Conservation (phyloP, 30 jellyfish, hydroid and myxozoan species). For the Haliclystus octoradiatus region DNA sequence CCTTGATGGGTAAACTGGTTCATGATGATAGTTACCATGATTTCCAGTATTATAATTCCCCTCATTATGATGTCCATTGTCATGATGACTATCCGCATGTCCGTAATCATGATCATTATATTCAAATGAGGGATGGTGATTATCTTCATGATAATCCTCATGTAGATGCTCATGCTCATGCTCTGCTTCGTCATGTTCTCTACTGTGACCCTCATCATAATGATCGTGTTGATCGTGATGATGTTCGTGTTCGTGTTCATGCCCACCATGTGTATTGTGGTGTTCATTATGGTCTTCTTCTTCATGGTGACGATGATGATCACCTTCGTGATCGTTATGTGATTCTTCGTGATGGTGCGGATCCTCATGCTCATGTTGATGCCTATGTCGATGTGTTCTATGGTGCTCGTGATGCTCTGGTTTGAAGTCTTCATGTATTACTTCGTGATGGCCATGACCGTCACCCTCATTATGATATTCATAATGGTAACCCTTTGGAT, state of each 20-base stretch:
- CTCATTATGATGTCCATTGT: constrained; percentile 5
- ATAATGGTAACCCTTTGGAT: constrained; percentile 19
- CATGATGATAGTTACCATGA: constrained; percentile 7
- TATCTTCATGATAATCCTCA: constrained; percentile 27
- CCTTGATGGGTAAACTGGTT: constrained; percentile 1
- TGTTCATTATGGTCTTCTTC: background rate
- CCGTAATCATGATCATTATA: background rate
- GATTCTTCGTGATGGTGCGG: constrained; percentile 13
- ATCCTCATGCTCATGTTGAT: constrained; percentile 35
- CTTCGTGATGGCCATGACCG: constrained; percentile 5
- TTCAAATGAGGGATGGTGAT: constrained; percentile 5
- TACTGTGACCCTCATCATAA: constrained; percentile 11
- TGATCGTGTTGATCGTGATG: constrained; percentile 16
- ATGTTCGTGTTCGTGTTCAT: constrained; percentile 15
- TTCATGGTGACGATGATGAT: constrained; percentile 52
- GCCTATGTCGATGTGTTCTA: constrained; percentile 10
- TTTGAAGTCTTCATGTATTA: background rate
- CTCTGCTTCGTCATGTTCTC: constrained; percentile 24
- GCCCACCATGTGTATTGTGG: background rate
- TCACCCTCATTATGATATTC: constrained; percentile 1
- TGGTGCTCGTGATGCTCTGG: constrained; percentile 22
- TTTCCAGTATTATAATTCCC: background rate
- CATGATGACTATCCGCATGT: constrained; percentile 28
- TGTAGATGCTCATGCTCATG: constrained; percentile 22
- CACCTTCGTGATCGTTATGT: constrained; percentile 17